Conservation (phyloP, 2,888 invertebrate species). For the Norana najaformis region DNA sequence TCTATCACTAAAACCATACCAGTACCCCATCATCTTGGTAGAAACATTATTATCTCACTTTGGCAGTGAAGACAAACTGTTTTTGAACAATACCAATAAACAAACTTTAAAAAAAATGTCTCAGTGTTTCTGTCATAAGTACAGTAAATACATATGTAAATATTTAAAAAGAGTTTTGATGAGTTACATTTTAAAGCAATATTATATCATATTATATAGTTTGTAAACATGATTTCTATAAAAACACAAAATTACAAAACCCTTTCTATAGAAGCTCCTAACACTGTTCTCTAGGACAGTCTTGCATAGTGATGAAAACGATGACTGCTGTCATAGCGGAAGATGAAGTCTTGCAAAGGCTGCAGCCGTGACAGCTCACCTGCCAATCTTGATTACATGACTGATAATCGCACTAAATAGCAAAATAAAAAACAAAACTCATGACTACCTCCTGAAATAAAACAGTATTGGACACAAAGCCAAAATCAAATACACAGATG, state of each 20-base stretch:
- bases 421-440: background rate
- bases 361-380: background rate
- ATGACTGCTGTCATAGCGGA: no score
- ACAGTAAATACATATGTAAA: background rate
- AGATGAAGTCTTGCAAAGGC: background rate
- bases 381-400: background rate
- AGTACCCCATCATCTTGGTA: no score
- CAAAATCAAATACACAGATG: background rate
- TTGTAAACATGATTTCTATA: conserved; percentile 4
- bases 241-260: background rate
- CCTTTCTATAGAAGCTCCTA: background rate
- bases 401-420: background rate
- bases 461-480: background rate
- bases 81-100: background rate
- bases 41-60: no score
- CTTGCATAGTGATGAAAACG: background rate
- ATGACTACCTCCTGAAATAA: background rate
- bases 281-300: background rate
- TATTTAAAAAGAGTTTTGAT: background rate
- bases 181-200: background rate
- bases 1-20: no score
- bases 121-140: background rate
- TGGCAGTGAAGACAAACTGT: background rate
- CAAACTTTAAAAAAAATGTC: background rate
- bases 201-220: background rate